Base-by-base conservation (phyloP, 2,888 invertebrate species). In the Hydroisotoma schaefferi region DNA sequence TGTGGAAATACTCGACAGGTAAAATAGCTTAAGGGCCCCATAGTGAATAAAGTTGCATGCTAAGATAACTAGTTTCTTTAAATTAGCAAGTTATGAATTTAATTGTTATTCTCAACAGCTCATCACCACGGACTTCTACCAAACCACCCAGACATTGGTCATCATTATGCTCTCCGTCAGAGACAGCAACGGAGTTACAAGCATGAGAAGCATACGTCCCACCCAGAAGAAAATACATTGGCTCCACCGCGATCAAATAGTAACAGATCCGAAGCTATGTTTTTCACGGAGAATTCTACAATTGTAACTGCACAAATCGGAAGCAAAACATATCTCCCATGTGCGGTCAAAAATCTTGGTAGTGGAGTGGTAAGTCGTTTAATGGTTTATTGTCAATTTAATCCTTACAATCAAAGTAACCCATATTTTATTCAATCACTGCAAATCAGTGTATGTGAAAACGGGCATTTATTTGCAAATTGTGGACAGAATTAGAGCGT, bases 251-350 rank as follows among this genome's bases (percentile, higher is more conserved):
- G 40, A 25, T n/a, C n/a, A n/a, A 38, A 29, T 29, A 40, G 44
- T 18, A 64, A 64, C 53, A 64, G 55, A 47, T 48, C 63, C 23
- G 72, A 72, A 38, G 67, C 70, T 43, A 55, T 76, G 59, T 91
- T 91, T 75, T 86, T 85, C 52, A 90, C 90, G 2, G 87, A 88
- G 75, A 91, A 91, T 76, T 88, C 88, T 65, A 89, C 88, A 0
- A 78, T 86, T 44, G 84, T 91, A 76, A 87, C 86, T 65, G 88
- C 90, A 73, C 91, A 91, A 79, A 88, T 87, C 37, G 90, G 90
- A 15, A 88, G 89, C 63, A 61, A 61, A 0, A 89, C 90, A 8
- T 82, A 87, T 63, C 81, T 91, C 67, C 90, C 90, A 2, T 91
- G 91, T 77, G 83, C 88, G 65, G 88, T 91, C 68, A 87, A 87